Conservation (phyloP, 37 sponge, comb jelly and placozoan species). For the Lycopodina hypogea region DNA sequence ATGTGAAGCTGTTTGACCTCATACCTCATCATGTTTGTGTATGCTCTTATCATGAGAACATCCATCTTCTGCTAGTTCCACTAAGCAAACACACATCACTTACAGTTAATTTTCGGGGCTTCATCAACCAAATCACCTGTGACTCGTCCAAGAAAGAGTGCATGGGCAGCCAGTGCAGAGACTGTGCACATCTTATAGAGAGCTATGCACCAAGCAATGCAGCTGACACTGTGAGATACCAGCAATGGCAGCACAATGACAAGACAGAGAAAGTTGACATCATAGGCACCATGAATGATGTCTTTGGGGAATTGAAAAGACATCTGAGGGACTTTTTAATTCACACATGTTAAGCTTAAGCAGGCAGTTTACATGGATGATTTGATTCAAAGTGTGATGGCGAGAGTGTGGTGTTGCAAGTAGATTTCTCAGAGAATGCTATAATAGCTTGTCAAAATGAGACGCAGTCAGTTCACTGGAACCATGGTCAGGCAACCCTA, state of each 20-base stretch:
- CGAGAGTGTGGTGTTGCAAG: conserved; percentile 30
- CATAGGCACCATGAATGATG: conserved; percentile 25
- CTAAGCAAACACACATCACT: conserved; percentile 38
- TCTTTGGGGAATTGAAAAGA: conserved; percentile 12
- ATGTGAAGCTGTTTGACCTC: conserved; percentile 39
- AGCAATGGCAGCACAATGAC: conserved; percentile 30
- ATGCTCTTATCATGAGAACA: conserved; percentile 48
- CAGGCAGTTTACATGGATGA: conserved; percentile 24
- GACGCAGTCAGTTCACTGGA: conserved; percentile 40
- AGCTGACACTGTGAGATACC: conserved; percentile 10
- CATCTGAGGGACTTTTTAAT: conserved; percentile 31
- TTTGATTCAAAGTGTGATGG: conserved; percentile 21
- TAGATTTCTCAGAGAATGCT: conserved; percentile 53
- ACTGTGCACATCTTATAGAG: conserved; percentile 20
- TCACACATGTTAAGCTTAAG: conserved; percentile 29
- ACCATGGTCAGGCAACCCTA: conserved; percentile 33
- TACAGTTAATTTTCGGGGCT: conserved; percentile 5
- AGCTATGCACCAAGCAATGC: conserved; percentile 12
- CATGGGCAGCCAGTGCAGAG: conserved; percentile 12
- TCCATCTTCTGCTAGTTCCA: conserved; percentile 40
- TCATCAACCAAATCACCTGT: conserved; percentile 28
- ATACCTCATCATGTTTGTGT: conserved; percentile 47
- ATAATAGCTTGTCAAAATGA: conserved; percentile 14
- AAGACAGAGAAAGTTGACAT: conserved; percentile 26
- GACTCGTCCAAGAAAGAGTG: conserved; percentile 17